A percentile compares a stretch with the other conserved stretches of the same genome.
These are phyloP conservation scores for Aphrophora alni DNA, from an alignment of 2,888 invertebrate species.

Conservation along the genomic window DNA sequence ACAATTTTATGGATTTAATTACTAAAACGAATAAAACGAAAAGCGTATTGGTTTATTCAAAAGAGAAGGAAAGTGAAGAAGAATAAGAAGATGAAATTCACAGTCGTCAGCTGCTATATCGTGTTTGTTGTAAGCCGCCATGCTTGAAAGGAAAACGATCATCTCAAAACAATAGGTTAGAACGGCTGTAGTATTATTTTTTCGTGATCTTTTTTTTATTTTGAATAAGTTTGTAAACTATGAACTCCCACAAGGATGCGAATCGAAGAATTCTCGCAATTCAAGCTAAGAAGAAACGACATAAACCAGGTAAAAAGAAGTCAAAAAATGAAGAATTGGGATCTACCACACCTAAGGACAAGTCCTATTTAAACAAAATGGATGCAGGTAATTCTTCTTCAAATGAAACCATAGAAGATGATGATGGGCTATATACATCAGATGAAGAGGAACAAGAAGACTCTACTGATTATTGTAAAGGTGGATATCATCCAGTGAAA, in stretches of 20 bases:
- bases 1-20: no score
- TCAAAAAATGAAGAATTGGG: conserved; percentile 46
- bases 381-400: conserved; percentile 63
- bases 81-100: neutral
- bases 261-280: conserved; percentile 90
- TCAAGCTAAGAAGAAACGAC: conserved; percentile 91
- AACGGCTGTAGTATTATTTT: conserved; percentile 25
- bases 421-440: conserved; percentile 74
- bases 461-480: conserved; percentile 95
- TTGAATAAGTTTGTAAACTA: conserved; percentile 27
- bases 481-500: conserved; percentile 98
- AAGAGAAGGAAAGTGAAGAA: neutral
- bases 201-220: conserved; percentile 27
- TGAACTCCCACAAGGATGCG: conserved; percentile 69
- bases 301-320: conserved; percentile 86
- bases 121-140: conserved; percentile 25
- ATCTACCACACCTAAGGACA: conserved; percentile 47
- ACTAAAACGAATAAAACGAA: no score
- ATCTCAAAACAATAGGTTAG: conserved; percentile 36
- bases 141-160: conserved; percentile 33
- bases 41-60: neutral
- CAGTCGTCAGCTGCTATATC: neutral
- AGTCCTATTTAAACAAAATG: conserved; percentile 42
- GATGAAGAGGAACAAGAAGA: conserved; percentile 96
- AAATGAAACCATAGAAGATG: conserved; percentile 78